A percentile compares a stretch with the other conserved stretches of the same genome.
Conservation (phyloP, 1,140 invertebrate species). For the Ceratitis capitata region DNA sequence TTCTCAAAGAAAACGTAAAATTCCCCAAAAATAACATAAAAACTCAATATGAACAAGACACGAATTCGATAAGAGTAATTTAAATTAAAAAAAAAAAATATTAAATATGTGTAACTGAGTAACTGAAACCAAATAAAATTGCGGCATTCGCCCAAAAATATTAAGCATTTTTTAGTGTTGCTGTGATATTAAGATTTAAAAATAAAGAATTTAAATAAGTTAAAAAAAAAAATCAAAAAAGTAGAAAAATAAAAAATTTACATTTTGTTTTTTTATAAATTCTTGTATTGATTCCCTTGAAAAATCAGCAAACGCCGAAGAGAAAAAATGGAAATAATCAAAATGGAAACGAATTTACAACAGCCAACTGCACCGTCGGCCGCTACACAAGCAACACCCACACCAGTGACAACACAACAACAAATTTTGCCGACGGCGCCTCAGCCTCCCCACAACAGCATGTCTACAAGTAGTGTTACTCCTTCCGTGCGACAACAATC, state of each 20-base stretch:
- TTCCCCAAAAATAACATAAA: not conserved
- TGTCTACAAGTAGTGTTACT: not conserved
- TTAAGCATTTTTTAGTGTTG: slow-evolving; percentile 42
- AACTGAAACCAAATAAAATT: no score
- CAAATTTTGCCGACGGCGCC: slow-evolving; percentile 40
- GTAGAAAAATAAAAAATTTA: slow-evolving; percentile 2
- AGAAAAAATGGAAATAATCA: slow-evolving; percentile 54
- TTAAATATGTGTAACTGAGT: not conserved
- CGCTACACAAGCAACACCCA: slow-evolving; percentile 44
- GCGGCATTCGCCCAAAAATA: no score
- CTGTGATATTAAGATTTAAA: slow-evolving; percentile 40
- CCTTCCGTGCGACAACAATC: not conserved
- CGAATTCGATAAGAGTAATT: not conserved
- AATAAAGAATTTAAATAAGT: slow-evolving; percentile 2
- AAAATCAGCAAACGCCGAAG: not conserved
- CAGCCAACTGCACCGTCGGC: slow-evolving; percentile 47
- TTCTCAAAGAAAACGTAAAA: not conserved
- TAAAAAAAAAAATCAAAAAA: slow-evolving; percentile 40
- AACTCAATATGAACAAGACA: not conserved
- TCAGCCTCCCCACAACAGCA: slow-evolving; percentile 43
- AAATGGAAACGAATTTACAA: slow-evolving; percentile 24
- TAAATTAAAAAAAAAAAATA: not conserved
- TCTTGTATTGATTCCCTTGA: not conserved
- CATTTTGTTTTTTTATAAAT: no score
- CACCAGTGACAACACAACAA: not conserved